Conservation (phyloP, 2,888 invertebrate genomes). For the Polyploca ridens region DNA sequence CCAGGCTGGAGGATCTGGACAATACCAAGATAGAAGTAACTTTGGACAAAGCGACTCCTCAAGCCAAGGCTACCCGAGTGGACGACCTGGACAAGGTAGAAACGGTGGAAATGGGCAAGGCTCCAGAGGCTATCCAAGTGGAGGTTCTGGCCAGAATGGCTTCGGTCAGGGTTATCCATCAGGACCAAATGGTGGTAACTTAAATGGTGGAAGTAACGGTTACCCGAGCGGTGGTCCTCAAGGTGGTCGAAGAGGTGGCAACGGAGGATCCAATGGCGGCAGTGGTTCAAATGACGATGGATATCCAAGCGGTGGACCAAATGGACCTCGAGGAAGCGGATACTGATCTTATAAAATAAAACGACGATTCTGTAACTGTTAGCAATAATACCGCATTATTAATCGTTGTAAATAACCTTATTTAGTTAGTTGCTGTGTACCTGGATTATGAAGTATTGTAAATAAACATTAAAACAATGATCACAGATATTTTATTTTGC, state of each 20-base stretch:
- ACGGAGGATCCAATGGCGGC: constrained; percentile 21
- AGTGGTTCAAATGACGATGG: constrained; percentile 30
- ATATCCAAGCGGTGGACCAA: constrained; percentile 45
- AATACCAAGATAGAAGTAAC: constrained; percentile 37
- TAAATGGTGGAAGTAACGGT: constrained; percentile 30
- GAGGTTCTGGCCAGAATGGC: not conserved
- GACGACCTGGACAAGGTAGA: constrained; percentile 17
- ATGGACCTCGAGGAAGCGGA: constrained; percentile 35
- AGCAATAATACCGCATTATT: constrained; percentile 4
- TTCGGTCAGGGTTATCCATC: not conserved
- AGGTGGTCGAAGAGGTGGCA: constrained; percentile 11
- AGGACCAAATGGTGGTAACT: constrained; percentile 10
- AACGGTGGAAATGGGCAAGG: constrained; percentile 19
- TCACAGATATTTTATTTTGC: constrained; percentile 9
- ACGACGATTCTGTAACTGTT: not conserved
- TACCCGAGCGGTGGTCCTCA: constrained; percentile 26
- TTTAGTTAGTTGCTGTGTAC: constrained; percentile 1
- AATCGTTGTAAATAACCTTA: not conserved
- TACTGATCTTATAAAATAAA: constrained; percentile 22
- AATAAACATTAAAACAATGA: constrained; percentile 5
- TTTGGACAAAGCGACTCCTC: constrained; percentile 18
- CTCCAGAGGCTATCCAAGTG: constrained; percentile 12
- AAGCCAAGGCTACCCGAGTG: constrained; percentile 11
- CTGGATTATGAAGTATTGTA: constrained; percentile 3
- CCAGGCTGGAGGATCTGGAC: constrained; percentile 25